These are phyloP conservation scores for Ernsta delagoae DNA, from an alignment of 2,888 invertebrate genomes.

Conservation along the genomic window DNA sequence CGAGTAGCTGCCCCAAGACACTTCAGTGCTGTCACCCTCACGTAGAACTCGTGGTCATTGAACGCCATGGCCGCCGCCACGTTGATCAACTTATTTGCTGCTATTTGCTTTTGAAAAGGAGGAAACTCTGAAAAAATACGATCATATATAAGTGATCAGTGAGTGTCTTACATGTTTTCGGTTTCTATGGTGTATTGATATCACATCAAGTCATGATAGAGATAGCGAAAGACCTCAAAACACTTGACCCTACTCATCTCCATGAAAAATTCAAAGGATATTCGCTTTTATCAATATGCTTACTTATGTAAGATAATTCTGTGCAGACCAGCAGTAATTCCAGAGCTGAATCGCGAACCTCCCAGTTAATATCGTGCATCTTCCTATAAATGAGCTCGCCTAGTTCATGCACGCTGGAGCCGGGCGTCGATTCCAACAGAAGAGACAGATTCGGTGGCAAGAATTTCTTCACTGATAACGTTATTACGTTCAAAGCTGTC, in stretches of 20 bases:
- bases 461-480: slow-evolving; percentile 89
- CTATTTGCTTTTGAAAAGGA: slow-evolving; percentile 89
- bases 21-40: slow-evolving; percentile 89
- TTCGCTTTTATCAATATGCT: slow-evolving; percentile 56
- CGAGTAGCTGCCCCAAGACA: slow-evolving; percentile 88
- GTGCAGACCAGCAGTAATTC: slow-evolving; percentile 90
- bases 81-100: slow-evolving; percentile 87
- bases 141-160: too few species aligned
- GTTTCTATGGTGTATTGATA: too few species aligned
- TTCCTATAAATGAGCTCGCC: slow-evolving; percentile 88
- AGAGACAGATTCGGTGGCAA: slow-evolving; percentile 91
- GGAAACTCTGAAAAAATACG: slow-evolving; percentile 86
- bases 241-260: too few species aligned
- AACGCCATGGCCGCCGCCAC: slow-evolving; percentile 87
- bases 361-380: slow-evolving; percentile 90
- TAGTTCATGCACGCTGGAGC: slow-evolving; percentile 86
- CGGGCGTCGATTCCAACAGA: slow-evolving; percentile 87
- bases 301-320: slow-evolving; percentile 89
- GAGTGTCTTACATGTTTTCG: too few species aligned
- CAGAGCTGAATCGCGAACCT: slow-evolving; percentile 90
- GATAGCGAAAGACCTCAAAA: too few species aligned
- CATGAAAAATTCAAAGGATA: too few species aligned
- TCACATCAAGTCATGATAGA: too few species aligned
- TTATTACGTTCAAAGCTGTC: slow-evolving; percentile 88
- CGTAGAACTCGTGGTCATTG: slow-evolving; percentile 90